phyloP scores from a whole-genome alignment of 2,113 vertebrate species.

The Planiliza haematocheilus region DNA sequence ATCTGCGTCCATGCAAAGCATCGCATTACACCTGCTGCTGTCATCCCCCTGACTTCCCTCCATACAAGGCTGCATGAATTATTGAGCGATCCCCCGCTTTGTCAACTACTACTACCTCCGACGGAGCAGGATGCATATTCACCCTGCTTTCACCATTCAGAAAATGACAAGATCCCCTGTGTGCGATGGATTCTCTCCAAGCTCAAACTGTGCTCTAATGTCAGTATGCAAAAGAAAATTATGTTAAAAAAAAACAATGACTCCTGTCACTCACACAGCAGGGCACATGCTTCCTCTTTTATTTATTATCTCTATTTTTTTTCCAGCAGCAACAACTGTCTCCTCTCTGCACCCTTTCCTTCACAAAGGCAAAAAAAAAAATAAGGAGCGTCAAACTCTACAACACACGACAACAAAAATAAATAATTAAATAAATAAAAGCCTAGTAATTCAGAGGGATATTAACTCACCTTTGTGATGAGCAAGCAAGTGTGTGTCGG shows the following conservation, averaged over 20 bases:
- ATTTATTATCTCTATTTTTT: slow-evolving; percentile 15
- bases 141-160: slow-evolving; percentile 30
- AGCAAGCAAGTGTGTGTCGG: slow-evolving; percentile 10
- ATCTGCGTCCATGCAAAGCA: slow-evolving; percentile 64
- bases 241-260: neutral
- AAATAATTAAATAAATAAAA: neutral
- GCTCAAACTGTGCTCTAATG: neutral
- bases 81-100: slow-evolving; percentile 65
- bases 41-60: slow-evolving; percentile 63
- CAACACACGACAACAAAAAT: too few relatives aligned
- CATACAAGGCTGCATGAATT: slow-evolving; percentile 68
- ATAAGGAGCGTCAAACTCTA: slow-evolving; percentile 26
- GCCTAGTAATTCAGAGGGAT: neutral
- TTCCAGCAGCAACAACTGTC: slow-evolving; percentile 41
- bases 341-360: slow-evolving; percentile 12
- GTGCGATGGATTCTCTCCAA: neutral
- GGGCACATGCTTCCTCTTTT: slow-evolving; percentile 62
- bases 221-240: neutral
- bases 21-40: slow-evolving; percentile 74
- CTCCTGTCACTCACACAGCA: slow-evolving; percentile 51
- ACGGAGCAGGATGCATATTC: slow-evolving; percentile 43
- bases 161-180: slow-evolving; percentile 9
- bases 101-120: slow-evolving; percentile 63
- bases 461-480: slow-evolving; percentile 65
- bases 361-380: neutral